A percentile compares a stretch with the other conserved stretches of the same genome.
Conservation (phyloP, 1,140 invertebrate species). For the Drosophila parvula region DNA sequence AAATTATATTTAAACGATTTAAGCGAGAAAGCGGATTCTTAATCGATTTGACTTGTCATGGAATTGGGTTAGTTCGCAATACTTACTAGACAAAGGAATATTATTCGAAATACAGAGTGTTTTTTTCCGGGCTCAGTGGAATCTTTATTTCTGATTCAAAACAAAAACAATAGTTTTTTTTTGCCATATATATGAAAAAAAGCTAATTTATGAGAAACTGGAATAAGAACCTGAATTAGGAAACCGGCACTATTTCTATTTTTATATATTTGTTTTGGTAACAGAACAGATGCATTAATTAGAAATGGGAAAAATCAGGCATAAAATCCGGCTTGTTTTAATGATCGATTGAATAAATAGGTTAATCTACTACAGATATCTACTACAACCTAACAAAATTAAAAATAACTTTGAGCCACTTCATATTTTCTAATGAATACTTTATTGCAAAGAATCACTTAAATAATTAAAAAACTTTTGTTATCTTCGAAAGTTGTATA, state of each 20-base stretch:
- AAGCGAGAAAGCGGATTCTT: constrained; percentile 35
- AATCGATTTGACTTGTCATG: constrained; percentile 3
- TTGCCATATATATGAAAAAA: neutral
- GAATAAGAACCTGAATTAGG: neutral
- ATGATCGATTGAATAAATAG: neutral
- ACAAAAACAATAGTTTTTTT: constrained; percentile 2
- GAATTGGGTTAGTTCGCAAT: constrained; percentile 31
- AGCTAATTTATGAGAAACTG: constrained; percentile 14
- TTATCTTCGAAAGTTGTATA: neutral
- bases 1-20: constrained; percentile 3
- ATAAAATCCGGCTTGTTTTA: neutral
- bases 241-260: constrained; percentile 1
- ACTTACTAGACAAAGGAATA: constrained; percentile 25
- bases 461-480: no score
- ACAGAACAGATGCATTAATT: neutral
- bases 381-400: no score
- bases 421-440: no score
- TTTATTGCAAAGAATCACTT: neutral
- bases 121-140: neutral
- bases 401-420: no score
- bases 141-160: constrained; percentile 9
- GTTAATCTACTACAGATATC: no score
- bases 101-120: neutral
- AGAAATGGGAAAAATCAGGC: neutral
- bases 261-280: constrained; percentile 13